Evolutionary conservation across 2,113 vertebrate genomes (phyloP).

Genomic region (Coturnix japonica): DNA sequence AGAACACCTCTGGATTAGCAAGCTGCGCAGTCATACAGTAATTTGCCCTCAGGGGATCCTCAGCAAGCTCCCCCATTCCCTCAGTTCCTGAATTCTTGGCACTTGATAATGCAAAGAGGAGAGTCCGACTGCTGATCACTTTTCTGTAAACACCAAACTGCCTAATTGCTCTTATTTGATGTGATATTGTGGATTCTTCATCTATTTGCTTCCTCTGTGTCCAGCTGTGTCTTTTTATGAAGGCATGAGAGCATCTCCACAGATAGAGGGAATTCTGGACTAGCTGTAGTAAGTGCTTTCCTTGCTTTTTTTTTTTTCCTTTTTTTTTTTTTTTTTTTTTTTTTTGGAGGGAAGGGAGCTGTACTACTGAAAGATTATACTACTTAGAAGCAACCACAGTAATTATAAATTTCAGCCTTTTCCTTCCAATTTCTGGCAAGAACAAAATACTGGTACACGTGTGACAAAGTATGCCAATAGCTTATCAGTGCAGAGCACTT

Average conservation of each 20-base stretch:
- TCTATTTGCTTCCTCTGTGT: background rate
- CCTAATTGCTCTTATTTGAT: background rate
- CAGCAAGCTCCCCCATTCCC: background rate
- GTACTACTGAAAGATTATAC: background rate
- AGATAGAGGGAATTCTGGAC: background rate
- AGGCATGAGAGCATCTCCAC: background rate
- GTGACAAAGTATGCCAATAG: background rate
- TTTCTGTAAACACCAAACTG: background rate
- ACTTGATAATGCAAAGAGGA: background rate
- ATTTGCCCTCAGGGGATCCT: background rate
- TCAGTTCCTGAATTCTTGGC: background rate
- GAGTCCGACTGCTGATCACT: background rate
- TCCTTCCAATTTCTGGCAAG: background rate
- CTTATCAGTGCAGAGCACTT: background rate
- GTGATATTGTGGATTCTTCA: background rate
- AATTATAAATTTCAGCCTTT: conserved; percentile 1
- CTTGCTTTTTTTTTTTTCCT: background rate
- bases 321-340: background rate
- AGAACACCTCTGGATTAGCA: background rate
- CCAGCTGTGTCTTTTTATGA: background rate
- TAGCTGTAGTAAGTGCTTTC: background rate
- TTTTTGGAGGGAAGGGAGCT: background rate
- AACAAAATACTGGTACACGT: background rate
- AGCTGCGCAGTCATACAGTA: background rate
- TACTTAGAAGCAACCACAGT: background rate